Evolutionary conservation across 1,140 invertebrate genomes (phyloP), one percentile per base, ranked within the genome.

Genomic region (Cecropterus lyciades): DNA sequence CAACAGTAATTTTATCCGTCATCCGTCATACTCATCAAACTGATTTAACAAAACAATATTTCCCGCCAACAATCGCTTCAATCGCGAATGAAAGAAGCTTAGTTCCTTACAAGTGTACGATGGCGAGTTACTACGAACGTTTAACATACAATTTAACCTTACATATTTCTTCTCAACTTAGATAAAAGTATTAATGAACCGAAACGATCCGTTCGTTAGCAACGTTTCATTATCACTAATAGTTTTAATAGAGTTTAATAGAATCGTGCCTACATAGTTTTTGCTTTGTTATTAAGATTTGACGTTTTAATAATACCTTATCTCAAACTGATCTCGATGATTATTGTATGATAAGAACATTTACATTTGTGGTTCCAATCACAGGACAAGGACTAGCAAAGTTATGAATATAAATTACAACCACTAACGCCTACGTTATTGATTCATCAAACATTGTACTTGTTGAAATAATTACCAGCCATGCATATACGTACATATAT

Each of bases 161-260:
- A 24, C 20, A 40, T 55, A 33, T 15, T 52, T 13, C 11, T 16
- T 15, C 24, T 9, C 11, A 3, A 33, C 9, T 10, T 3, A 52
- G 49, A 52, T 33, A n/a, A 55, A 52, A 53, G 62, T 52, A 62
- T 5, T 53, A 60, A 53, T 42, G n/a, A n/a, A n/a, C n/a, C n/a
- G n/a, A n/a, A n/a, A n/a, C n/a, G n/a, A 53, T 49, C 45, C 27
- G 46, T 24, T 5, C 20, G 20, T 24, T 24, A 24, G 1, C 20
- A 24, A 24, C 5, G 20, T 24, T 24, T 24, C 20, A 24, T 24
- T 24, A 24, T 24, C n/a, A 62, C 30, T 53, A 33, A 40, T 17
- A 55, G 30, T 40, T 55, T 5, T 30, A 33, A 55, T 27, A n/a
- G n/a, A 55, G 13, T 40, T 37, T 40, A 37, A 40, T 37, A 45